Conservation (phyloP, 2,113 vertebrate species). For the Ceratotherium simum region DNA sequence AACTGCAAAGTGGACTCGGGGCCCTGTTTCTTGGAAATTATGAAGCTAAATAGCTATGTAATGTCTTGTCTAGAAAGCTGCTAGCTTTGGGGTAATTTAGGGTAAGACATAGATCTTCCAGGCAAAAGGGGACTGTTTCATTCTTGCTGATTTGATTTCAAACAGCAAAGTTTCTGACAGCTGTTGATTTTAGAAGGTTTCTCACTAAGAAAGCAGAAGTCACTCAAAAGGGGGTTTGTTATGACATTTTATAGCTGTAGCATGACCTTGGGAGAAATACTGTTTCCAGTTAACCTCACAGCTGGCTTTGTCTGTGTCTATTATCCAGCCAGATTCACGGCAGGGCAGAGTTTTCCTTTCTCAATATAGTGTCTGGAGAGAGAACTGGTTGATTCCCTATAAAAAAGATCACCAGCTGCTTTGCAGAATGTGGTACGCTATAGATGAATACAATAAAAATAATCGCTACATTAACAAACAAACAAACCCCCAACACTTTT, state of each 20-base stretch:
- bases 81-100: too few species aligned
- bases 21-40: neutral
- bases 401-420: neutral
- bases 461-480: neutral
- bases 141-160: neutral
- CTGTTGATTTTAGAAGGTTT: neutral
- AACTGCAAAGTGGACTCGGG: neutral
- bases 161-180: neutral
- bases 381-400: neutral
- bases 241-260: neutral
- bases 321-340: neutral
- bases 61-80: neutral
- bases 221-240: neutral
- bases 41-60: neutral
- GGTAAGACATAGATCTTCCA: neutral
- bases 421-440: neutral
- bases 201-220: neutral
- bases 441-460: neutral
- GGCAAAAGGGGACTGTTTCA: neutral
- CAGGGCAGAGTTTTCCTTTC: neutral
- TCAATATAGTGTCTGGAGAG: neutral
- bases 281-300: neutral
- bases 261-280: neutral
- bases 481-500: neutral
- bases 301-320: neutral